Base-by-base conservation (phyloP, 1,140 invertebrate genomes). In the Agraylea sexmaculata region DNA sequence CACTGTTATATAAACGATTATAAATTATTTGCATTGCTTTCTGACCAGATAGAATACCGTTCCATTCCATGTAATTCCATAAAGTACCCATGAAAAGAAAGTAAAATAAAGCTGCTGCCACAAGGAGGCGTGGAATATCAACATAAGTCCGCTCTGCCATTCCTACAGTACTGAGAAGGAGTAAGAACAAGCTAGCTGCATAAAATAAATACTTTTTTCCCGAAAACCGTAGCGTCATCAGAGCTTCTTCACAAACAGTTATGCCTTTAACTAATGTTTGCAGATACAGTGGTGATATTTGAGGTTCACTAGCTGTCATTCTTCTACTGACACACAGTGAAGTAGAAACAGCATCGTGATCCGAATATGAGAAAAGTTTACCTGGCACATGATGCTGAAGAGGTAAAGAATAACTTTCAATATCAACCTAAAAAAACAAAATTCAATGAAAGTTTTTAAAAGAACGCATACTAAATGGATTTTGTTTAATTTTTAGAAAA, bases 301-400 rank as follows among this genome's bases (percentile, higher is more conserved):
- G 16, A 10, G 13, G 4, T 10, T 25, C 22, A 4, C 11, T 21
- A 13, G 11, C 12, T 7, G 11, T 21, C 13, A 31, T 20, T 7
- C 12, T 12, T 55, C 60, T 11, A 36, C 58, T 20, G 11, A 75
- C 47, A 51, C 63, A 64, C 12, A 89, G 56, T 30, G 64, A 69
- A 12, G 80, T 72, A 42, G 70, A 58, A n/a, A 93, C 77, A n/a
- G 84, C 87, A 67, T 92, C 88, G 56, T 93, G 89, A 59, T 93
- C 89, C 0, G 88, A 92, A 61, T 80, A 92, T 54, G 85, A 87
- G 50, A 81, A 87, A 35, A 67, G 55, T 40, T 73, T 56, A 1
- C 70, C 70, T 7, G 85, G 83, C 28, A 92, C 75, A 49, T 77
- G 68, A 23, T 78, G 66, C 47, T 82, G 74, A 35, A 87, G 74